phyloP scores from a whole-genome alignment of 2,113 vertebrate species.

The Clarias batrachus region DNA sequence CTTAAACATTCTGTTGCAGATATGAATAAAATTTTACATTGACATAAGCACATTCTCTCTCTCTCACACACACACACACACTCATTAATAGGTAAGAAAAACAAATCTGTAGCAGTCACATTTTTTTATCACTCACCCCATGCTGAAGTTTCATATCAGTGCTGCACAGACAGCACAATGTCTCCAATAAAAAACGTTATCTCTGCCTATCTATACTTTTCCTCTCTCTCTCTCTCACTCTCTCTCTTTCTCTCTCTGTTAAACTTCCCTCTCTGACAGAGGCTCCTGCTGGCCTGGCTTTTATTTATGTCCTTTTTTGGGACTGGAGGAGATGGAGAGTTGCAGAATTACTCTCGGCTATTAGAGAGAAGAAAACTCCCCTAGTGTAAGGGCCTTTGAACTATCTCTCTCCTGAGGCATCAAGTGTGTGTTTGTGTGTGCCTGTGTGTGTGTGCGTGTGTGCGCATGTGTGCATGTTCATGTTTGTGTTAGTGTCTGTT shows the following conservation, averaged over 20 bases:
- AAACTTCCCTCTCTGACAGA: conserved; percentile 36
- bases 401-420: conserved; percentile 28
- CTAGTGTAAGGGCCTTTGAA: conserved; percentile 15
- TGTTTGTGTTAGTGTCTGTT: conserved; percentile 14
- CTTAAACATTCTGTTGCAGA: background rate
- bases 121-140: conserved; percentile 45
- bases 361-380: conserved; percentile 36
- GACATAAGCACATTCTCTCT: background rate
- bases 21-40: background rate
- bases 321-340: conserved; percentile 42
- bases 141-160: conserved; percentile 37
- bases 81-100: background rate
- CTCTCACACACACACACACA: conserved; percentile 5
- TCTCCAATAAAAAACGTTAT: conserved; percentile 20
- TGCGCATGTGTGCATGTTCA: background rate
- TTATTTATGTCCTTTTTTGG: conserved; percentile 58
- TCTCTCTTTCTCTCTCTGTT: conserved; percentile 21
- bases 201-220: conserved; percentile 3
- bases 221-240: conserved; percentile 7
- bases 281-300: conserved; percentile 37
- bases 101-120: conserved; percentile 8
- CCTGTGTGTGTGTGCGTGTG: conserved; percentile 7
- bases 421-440: conserved; percentile 10
- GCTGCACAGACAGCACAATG: conserved; percentile 6
- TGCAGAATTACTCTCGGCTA: conserved; percentile 28